Evolutionary conservation across 2,113 vertebrate species (phyloP).

Genomic region (Hippopotamus amphibius): DNA sequence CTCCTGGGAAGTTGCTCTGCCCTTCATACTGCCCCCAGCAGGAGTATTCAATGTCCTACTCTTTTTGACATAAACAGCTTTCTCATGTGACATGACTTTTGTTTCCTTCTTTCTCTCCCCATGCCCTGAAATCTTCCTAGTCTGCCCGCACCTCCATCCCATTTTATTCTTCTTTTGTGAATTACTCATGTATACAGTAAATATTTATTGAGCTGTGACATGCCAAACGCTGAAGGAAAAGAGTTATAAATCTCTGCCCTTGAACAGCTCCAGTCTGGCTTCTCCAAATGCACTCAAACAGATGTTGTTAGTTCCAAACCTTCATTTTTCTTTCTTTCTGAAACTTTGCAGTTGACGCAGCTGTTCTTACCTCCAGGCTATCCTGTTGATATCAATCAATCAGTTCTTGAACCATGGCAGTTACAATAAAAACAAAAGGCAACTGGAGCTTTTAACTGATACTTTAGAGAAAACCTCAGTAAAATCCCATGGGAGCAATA

Average conservation of each 20-base stretch:
- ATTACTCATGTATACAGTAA: background rate
- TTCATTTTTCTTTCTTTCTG: background rate
- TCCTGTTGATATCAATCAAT: background rate
- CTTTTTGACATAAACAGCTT: background rate
- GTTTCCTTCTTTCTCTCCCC: background rate
- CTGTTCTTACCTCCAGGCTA: background rate
- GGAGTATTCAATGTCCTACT: fast-evolving
- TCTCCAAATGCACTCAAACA: background rate
- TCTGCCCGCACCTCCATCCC: background rate
- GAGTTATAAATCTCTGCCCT: background rate
- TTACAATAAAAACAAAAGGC: background rate
- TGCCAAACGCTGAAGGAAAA: background rate
- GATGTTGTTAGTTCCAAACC: background rate
- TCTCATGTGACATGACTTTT: background rate
- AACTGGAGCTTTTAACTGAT: background rate
- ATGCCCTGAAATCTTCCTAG: background rate
- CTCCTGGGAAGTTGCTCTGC: too few relatives aligned
- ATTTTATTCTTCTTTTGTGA: constrained; percentile 2
- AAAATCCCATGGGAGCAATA: background rate
- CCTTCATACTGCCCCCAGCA: background rate
- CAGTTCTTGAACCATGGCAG: fast-evolving
- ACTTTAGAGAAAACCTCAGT: background rate
- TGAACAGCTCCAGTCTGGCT: background rate
- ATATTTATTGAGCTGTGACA: background rate
- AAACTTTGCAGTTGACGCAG: background rate